Evolutionary conservation across 2,888 invertebrate species (phyloP).

Genomic region (Oithona nana): DNA sequence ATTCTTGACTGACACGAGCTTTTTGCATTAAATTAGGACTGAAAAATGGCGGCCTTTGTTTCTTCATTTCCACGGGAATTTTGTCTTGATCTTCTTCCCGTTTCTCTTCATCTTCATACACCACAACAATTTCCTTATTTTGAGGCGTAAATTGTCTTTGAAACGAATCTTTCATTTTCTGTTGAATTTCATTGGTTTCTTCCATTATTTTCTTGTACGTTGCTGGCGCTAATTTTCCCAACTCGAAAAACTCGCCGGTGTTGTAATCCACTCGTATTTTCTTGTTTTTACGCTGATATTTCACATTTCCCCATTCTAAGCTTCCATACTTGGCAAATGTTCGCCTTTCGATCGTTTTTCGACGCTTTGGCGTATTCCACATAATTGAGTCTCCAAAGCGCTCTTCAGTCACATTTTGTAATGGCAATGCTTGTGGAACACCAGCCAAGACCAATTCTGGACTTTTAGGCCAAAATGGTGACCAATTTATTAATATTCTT

Average conservation of each 20-base stretch:
- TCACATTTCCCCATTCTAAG: slow-evolving; percentile 41
- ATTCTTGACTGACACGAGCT: slow-evolving; percentile 11
- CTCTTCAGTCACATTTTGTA: too few relatives aligned
- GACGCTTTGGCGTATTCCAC: slow-evolving; percentile 39
- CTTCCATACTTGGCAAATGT: slow-evolving; percentile 49
- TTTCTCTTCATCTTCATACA: slow-evolving; percentile 50
- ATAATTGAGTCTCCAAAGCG: too few relatives aligned
- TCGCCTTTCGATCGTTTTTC: slow-evolving; percentile 55
- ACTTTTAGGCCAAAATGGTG: too few relatives aligned
- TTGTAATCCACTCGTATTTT: slow-evolving; percentile 14
- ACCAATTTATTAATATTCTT: too few relatives aligned
- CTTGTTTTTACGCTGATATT: slow-evolving; percentile 45
- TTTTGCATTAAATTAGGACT: slow-evolving; percentile 60
- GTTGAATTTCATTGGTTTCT: slow-evolving; percentile 63
- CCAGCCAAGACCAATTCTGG: too few relatives aligned
- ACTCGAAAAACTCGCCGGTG: slow-evolving; percentile 3
- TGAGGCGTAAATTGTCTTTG: slow-evolving; percentile 54
- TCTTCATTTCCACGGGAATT: slow-evolving; percentile 58
- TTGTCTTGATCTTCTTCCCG: not conserved
- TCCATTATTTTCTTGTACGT: slow-evolving; percentile 62
- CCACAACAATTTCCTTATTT: slow-evolving; percentile 63
- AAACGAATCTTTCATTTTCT: slow-evolving; percentile 47
- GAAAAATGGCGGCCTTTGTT: slow-evolving; percentile 71
- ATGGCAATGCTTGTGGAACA: too few relatives aligned
- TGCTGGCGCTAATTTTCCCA: slow-evolving; percentile 39